These are phyloP conservation scores for Pelmatolapia mariae DNA, from an alignment of 2,113 vertebrate genomes.

Conservation along the genomic window DNA sequence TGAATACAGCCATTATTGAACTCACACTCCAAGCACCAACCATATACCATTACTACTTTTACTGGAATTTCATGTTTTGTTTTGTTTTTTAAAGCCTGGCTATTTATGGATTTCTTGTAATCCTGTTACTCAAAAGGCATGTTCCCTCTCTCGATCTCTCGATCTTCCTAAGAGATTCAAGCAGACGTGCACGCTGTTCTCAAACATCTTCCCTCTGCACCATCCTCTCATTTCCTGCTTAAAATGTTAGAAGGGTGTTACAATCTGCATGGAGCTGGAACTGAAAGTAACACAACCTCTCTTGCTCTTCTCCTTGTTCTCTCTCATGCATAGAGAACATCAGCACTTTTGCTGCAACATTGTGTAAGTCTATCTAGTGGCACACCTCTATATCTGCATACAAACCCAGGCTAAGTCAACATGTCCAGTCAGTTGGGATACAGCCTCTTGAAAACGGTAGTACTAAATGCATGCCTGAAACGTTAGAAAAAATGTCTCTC, in stretches of 20 bases:
- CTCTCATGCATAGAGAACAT: not conserved
- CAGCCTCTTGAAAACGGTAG: not conserved
- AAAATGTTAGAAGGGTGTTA: not conserved
- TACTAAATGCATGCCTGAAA: not conserved
- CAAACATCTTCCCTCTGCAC: not conserved
- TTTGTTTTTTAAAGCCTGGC: not conserved
- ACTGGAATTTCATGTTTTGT: not conserved
- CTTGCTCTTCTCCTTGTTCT: not conserved
- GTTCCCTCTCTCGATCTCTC: not conserved
- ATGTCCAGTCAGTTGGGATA: not conserved
- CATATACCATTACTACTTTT: not conserved
- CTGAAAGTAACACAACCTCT: not conserved
- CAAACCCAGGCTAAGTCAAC: not conserved
- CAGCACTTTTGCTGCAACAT: not conserved
- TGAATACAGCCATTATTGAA: not conserved
- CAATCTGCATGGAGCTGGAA: not conserved
- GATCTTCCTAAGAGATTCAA: not conserved
- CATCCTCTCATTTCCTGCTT: not conserved
- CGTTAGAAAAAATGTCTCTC: not conserved
- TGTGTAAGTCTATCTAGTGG: not conserved
- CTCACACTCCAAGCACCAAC: not conserved
- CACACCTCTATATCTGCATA: not conserved
- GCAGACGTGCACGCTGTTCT: not conserved
- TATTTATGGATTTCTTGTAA: slow-evolving; percentile 21
- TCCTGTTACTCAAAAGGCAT: slow-evolving; percentile 7